Percentiles rank a stretch among this genome's conserved stretches.
phyloP scores from a whole-genome alignment of 2,797 vertebrate species.

The Rhinogobio ventralis region DNA sequence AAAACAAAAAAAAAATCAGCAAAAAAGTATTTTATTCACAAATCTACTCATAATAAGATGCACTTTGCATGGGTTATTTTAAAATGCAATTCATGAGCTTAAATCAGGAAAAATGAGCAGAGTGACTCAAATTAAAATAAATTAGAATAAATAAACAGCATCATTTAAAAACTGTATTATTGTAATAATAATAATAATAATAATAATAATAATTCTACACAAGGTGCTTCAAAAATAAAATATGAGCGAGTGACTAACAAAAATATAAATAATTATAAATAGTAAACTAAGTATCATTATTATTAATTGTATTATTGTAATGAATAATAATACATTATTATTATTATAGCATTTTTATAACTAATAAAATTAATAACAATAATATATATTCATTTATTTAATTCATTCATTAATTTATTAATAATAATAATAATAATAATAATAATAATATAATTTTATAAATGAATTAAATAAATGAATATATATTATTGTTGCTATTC shows the following conservation, averaged over 20 bases:
- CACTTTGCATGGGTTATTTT: constrained; percentile 2
- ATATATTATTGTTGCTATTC: no score
- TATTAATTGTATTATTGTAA: no score
- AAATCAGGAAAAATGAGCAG: neutral
- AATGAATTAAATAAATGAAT: no score
- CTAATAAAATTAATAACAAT: neutral
- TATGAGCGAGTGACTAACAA: neutral
- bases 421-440: no score
- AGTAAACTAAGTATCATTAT: neutral
- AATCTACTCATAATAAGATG: neutral
- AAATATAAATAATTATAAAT: neutral
- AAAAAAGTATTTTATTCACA: neutral
- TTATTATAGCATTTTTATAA: neutral
- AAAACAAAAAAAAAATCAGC: no score
- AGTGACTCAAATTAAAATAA: neutral
- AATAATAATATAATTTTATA: no score
- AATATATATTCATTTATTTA: neutral
- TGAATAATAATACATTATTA: no score
- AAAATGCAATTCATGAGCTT: neutral
- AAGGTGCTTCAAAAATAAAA: neutral
- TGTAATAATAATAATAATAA: no score
- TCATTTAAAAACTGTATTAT: no score
- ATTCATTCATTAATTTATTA: no score
- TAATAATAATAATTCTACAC: no score
- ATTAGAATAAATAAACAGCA: neutral